Conservation (phyloP, 2,113 vertebrate genomes). For the Crotalus helleri region DNA sequence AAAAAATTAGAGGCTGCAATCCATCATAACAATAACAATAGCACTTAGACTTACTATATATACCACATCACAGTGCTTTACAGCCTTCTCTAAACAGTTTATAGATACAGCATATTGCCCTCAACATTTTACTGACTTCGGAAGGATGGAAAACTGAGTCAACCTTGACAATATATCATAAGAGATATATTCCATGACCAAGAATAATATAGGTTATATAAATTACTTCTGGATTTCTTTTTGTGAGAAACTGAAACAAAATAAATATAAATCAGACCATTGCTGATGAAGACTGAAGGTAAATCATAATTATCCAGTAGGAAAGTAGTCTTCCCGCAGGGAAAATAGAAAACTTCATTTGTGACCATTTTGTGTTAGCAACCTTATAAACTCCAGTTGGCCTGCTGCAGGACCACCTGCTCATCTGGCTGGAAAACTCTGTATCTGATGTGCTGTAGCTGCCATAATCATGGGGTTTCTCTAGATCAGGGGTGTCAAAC, state of each 20-base stretch:
- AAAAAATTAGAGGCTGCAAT: fast-evolving
- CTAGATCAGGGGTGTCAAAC: not conserved
- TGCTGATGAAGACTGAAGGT: not conserved
- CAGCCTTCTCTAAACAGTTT: too few species aligned
- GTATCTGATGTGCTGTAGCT: not conserved
- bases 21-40: not conserved
- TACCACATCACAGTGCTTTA: too few species aligned
- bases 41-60: too few species aligned
- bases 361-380: not conserved
- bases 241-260: not conserved
- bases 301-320: not conserved
- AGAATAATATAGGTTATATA: not conserved
- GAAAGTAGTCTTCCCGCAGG: not conserved
- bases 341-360: not conserved
- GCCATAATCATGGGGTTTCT: not conserved
- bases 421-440: not conserved
- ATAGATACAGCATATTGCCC: too few species aligned
- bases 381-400: not conserved
- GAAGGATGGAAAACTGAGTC: too few species aligned
- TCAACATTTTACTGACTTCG: too few species aligned
- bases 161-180: not conserved
- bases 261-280: not conserved
- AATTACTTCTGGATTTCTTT: not conserved
- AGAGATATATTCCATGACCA: not conserved
- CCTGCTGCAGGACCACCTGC: not conserved